phyloP scores from a whole-genome alignment of 2,797 vertebrate species.

The Hafferia zeledoni region DNA sequence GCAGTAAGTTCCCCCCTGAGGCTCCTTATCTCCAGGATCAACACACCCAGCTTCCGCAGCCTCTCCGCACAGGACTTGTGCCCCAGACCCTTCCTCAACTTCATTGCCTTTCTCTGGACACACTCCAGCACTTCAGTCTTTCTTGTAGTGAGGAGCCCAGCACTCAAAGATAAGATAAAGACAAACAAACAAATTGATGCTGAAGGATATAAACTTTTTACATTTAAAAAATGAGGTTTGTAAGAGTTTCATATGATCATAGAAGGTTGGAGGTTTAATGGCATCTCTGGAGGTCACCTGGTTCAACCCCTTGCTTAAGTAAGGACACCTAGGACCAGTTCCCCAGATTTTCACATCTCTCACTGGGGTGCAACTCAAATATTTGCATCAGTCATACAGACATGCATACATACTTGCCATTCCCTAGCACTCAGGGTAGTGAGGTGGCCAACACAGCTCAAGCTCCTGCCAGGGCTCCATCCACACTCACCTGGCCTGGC shows the following conservation, averaged over 20 bases:
- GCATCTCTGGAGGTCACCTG: background rate
- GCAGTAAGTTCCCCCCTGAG: background rate
- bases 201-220: background rate
- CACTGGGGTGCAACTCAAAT: background rate
- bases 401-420: too few relatives aligned
- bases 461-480: background rate
- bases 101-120: background rate
- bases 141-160: background rate
- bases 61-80: background rate
- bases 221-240: background rate
- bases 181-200: background rate
- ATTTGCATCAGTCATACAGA: background rate
- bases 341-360: background rate
- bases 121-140: background rate
- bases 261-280: background rate
- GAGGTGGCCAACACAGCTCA: background rate
- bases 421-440: background rate
- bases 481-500: accelerated
- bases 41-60: background rate
- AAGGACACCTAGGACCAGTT: background rate
- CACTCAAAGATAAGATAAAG: accelerated
- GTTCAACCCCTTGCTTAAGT: background rate
- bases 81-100: background rate
- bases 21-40: background rate
- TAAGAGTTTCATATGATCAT: background rate